These are phyloP conservation scores for Rugalucina vietnamica DNA, from an alignment of 2,888 invertebrate species.

Conservation along the genomic window DNA sequence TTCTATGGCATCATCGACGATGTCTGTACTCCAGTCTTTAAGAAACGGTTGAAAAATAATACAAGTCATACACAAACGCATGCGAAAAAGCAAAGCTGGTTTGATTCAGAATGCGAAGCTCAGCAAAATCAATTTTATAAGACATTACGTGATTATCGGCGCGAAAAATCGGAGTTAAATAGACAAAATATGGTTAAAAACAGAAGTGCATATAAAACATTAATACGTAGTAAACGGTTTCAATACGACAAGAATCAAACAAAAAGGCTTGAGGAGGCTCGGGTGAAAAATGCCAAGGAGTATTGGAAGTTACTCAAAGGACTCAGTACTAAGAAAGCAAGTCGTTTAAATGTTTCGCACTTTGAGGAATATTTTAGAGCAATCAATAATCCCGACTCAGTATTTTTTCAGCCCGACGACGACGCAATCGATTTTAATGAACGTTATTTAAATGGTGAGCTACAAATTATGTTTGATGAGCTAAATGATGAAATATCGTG, in stretches of 20 bases:
- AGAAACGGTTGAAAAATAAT: background rate
- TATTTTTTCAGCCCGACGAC: background rate
- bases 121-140: conserved; percentile 6
- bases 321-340: background rate
- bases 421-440: background rate
- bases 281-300: conserved; percentile 28
- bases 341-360: background rate
- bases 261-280: background rate
- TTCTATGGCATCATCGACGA: background rate
- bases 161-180: background rate
- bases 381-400: background rate
- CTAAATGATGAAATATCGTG: background rate
- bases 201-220: conserved; percentile 8
- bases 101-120: conserved; percentile 15
- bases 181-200: conserved; percentile 4
- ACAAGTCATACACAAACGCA: background rate
- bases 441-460: background rate
- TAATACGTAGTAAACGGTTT: background rate
- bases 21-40: background rate
- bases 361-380: background rate
- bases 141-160: background rate
- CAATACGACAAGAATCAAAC: conserved; percentile 2
- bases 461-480: background rate
- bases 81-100: conserved; percentile 14
- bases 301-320: conserved; percentile 2